Evolutionary conservation across 2,797 vertebrate genomes (phyloP).

Genomic region (Meda fulgida): DNA sequence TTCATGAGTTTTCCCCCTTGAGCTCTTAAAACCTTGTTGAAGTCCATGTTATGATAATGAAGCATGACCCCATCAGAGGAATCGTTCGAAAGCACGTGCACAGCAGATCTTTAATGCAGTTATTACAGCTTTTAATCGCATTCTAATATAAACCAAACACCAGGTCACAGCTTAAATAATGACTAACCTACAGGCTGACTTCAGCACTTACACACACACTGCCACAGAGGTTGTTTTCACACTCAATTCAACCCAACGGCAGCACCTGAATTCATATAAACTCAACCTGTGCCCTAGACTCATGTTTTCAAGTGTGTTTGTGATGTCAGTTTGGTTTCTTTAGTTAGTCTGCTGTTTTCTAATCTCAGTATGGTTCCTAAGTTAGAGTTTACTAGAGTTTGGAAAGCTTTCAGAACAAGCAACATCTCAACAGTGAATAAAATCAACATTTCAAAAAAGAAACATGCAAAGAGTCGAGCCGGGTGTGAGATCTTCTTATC

Average conservation of each 20-base stretch:
- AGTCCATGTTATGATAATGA: constrained; percentile 8
- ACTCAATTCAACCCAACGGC: background rate
- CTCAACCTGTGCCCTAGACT: background rate
- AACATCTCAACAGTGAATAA: background rate
- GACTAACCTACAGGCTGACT: constrained; percentile 20
- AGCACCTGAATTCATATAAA: background rate
- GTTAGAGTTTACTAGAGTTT: background rate
- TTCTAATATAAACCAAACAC: constrained; percentile 35
- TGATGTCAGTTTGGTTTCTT: background rate
- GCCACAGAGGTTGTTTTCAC: background rate
- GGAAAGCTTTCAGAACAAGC: background rate
- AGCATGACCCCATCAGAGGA: background rate
- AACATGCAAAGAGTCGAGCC: too few species aligned
- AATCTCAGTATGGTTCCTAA: background rate
- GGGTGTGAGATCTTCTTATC: too few species aligned
- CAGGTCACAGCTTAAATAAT: constrained; percentile 28
- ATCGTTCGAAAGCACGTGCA: background rate
- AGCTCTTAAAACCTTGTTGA: background rate
- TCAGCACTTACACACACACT: background rate
- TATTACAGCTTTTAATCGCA: constrained; percentile 17
- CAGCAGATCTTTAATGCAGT: constrained; percentile 18
- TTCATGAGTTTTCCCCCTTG: background rate
- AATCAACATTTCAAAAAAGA: background rate
- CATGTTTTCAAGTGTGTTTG: background rate
- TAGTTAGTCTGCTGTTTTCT: too few species aligned